A percentile compares a stretch with the other conserved stretches of the same genome.
These are phyloP conservation scores for Dichetophora obliterata DNA, from an alignment of 2,888 invertebrate genomes.

Conservation along the genomic window DNA sequence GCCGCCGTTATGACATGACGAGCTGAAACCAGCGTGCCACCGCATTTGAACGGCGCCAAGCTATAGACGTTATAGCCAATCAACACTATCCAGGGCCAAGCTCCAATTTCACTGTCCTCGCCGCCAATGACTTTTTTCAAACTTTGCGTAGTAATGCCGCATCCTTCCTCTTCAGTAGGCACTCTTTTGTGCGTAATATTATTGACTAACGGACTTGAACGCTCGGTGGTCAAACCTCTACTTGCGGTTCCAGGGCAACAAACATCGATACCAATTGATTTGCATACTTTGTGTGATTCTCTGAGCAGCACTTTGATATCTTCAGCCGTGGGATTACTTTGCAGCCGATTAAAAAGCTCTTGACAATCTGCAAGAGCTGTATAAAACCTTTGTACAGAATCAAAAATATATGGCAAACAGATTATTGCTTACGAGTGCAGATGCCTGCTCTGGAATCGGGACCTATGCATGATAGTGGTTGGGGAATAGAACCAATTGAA, in stretches of 20 bases:
- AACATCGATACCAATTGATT: conserved; percentile 49
- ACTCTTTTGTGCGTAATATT: conserved; percentile 43
- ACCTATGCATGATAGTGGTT: not conserved
- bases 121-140: conserved; percentile 80
- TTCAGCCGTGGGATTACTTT: conserved; percentile 50
- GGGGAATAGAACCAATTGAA: not conserved
- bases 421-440: conserved; percentile 47
- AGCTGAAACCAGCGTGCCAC: conserved; percentile 69
- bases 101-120: conserved; percentile 74
- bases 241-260: conserved; percentile 54
- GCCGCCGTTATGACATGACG: conserved; percentile 77
- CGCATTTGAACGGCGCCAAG: conserved; percentile 57
- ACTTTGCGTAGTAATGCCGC: conserved; percentile 73
- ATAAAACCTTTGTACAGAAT: not conserved
- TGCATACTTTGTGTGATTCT: conserved; percentile 53
- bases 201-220: not conserved
- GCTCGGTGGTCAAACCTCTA: not conserved
- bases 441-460: conserved; percentile 18
- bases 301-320: conserved; percentile 49
- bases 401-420: not conserved
- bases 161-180: conserved; percentile 69
- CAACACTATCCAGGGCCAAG: conserved; percentile 83
- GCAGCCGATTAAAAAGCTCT: conserved; percentile 43
- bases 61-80: conserved; percentile 75
- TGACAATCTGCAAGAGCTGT: conserved; percentile 54